Base-by-base conservation (phyloP, 1,140 invertebrate genomes). In the Drosophila kikkawai region DNA sequence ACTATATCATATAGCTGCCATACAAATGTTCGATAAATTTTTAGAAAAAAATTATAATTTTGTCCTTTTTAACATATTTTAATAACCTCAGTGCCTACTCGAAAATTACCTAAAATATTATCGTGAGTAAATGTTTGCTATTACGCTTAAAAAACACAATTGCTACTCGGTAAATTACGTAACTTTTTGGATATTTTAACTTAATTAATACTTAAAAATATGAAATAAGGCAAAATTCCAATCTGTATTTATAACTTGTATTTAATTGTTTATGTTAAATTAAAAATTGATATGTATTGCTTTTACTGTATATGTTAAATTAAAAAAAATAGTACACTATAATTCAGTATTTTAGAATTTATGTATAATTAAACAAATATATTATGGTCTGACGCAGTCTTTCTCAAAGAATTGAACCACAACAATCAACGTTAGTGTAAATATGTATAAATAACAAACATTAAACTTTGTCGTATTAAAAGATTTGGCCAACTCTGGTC, bases 101-200 rank as follows among this genome's bases (percentile, higher is more conserved):
- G 97, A 93, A 97, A 96, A 94, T 96, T 99, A 93, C 98, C 98
- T 87, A 98, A 98, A 94, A 97, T 97, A 83, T 94, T 98, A 93
- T 97, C 97, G 97, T 98, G 95, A 96, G 96, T 97, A 88, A 78
- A 87, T 79, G 57, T 81, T 53, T 19, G 32, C 36, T 78, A 56
- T 64, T 65, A 55, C 19, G 36, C 45, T 59, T 67, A 26, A 39
- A 45, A 48, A 36, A 22, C 45, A 7, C 12, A 53, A 15, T 41
- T 41, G 29, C 51, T 58, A 19, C 34, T 55, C 17, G 17, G 37
- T 41, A 50, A 79, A 55, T 63, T 55, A 51, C 26, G 26, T 29
- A 29, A 29, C 13, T 45, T 15, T 41, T 22, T n/a, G 0, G 37
- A 19, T 60, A 53, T 36, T 37, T 22, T 9, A 53, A 15, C 17